These are phyloP conservation scores for Epistrophe grossulariae DNA, from an alignment of 2,888 invertebrate species.

Conservation along the genomic window DNA sequence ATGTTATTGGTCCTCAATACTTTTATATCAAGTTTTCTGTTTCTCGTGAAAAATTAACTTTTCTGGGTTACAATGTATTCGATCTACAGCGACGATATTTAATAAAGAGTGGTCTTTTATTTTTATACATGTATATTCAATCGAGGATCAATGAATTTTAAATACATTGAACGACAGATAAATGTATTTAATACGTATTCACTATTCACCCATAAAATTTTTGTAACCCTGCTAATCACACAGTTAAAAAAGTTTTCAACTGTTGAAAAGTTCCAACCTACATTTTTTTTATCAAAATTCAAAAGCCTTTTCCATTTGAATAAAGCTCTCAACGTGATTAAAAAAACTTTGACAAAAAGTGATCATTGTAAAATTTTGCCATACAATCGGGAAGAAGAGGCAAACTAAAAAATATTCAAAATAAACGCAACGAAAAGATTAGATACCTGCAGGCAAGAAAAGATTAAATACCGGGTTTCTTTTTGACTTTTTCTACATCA, in stretches of 20 bases:
- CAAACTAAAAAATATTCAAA: too few relatives aligned
- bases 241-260: background rate
- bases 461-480: too few relatives aligned
- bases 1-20: too few relatives aligned
- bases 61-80: too few relatives aligned
- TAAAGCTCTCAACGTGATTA: background rate
- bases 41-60: too few relatives aligned
- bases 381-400: too few relatives aligned
- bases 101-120: background rate
- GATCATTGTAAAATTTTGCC: too few relatives aligned
- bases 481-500: too few relatives aligned
- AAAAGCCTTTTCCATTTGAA: background rate
- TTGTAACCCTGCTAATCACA: background rate
- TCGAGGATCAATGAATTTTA: background rate
- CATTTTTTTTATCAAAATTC: background rate
- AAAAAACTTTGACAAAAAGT: background rate
- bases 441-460: too few relatives aligned
- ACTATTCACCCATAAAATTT: background rate
- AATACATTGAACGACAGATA: slow-evolving; percentile 21
- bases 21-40: too few relatives aligned
- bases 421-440: too few relatives aligned
- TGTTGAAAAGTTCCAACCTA: background rate
- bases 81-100: too few relatives aligned
- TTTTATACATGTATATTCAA: background rate
- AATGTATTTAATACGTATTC: background rate